Evolutionary conservation across 2,113 vertebrate species (phyloP), one percentile per base, ranked within the genome.

Genomic region (Mionectes macconnelli): DNA sequence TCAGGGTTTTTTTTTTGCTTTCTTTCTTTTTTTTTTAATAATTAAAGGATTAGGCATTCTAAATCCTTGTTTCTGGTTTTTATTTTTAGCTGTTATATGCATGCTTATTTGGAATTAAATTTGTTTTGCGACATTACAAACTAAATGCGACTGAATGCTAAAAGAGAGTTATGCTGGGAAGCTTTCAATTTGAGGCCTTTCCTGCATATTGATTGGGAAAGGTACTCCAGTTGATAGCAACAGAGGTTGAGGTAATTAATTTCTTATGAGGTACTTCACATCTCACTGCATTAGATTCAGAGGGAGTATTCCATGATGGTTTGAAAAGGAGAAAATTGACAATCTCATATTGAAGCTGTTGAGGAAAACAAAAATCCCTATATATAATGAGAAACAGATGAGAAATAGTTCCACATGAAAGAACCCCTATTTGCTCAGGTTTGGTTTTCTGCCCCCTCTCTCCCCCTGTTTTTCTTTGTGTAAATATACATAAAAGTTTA

Each of bases 321-420:
- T 45, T 62, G 49, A 92, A 74, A 35, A 90, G 30, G 28, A 62
- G 82, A 56, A 86, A 73, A 87, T 59, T 60, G 1, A 56, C 74
- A 76, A 30, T 76, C 25, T 95, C 56, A 21, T 63, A 88, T 35
- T 47, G 81, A 73, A 93, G 37, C 50, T 76, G 53, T 39, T 37
- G 62, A 56, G 35, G 35, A 69, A 44, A 87, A 91, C 8, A 16
- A 72, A 80, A 80, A 10, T 7, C 22, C 52, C 55, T 60, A 4
- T 53, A 35, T 94, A 4, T 84, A 92, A 87, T 87, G 69, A 95
- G 81, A 89, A 95, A 60, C 49, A 57, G 74, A 87, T 87, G 69
- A 95, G 74, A 89, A 95, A 56, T 40, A 57, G 74, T 89, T 95
- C 70, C 67, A 83, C 66, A 35, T 87, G 78, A 70, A 73, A 50